phyloP scores from a whole-genome alignment of 2,113 vertebrate species.

The Cettia cetti region DNA sequence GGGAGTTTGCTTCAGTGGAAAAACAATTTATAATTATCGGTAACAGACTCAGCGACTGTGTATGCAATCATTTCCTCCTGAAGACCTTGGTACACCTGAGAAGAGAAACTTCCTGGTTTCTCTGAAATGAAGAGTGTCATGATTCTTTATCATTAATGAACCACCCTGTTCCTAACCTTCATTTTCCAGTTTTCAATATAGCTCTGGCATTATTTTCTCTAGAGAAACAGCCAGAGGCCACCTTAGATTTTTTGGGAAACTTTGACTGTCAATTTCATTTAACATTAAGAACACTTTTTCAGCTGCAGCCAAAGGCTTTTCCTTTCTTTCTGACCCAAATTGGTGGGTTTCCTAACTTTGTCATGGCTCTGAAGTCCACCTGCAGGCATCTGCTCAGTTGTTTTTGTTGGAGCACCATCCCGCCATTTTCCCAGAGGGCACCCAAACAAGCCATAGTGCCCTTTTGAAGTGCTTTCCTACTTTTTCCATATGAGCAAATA shows the following conservation, averaged over 20 bases:
- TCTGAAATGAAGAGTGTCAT: not conserved
- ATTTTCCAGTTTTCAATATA: not conserved
- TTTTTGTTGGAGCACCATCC: not conserved
- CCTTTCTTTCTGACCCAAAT: not conserved
- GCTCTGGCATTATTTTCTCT: not conserved
- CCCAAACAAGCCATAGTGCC: not conserved
- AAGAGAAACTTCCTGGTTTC: constrained; percentile 16
- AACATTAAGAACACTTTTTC: not conserved
- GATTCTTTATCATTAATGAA: not conserved
- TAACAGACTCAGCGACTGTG: not conserved
- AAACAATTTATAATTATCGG: constrained; percentile 5
- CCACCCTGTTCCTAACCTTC: not conserved
- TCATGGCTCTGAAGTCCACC: not conserved
- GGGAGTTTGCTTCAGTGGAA: not conserved
- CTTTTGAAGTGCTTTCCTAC: not conserved
- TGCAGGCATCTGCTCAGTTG: not conserved
- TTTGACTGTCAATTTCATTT: not conserved
- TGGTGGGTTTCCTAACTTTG: not conserved
- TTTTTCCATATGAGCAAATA: not conserved
- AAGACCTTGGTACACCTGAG: not conserved
- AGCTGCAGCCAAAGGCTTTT: not conserved
- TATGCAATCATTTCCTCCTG: not conserved
- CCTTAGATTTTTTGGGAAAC: not conserved
- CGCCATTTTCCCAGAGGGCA: not conserved
- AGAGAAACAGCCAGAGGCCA: not conserved